These are phyloP conservation scores for Catostylus mosaicus DNA, from an alignment of 30 jellyfish, hydroid and myxozoan species.

Conservation along the genomic window DNA sequence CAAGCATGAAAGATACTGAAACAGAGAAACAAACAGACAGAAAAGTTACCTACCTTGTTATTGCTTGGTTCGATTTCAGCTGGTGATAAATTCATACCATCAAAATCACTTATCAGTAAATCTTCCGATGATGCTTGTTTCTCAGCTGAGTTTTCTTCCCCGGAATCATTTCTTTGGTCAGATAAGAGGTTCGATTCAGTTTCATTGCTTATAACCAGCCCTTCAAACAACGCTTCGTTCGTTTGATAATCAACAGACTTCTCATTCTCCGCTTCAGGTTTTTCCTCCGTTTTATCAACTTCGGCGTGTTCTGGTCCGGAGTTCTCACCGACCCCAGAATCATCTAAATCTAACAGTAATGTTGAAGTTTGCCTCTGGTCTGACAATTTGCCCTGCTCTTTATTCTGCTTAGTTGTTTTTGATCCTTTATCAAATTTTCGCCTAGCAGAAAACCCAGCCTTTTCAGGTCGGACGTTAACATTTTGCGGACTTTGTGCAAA, in stretches of 20 bases:
- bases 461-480: constrained; percentile 25
- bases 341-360: constrained; percentile 38
- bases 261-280: background rate
- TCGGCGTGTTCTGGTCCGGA: constrained; percentile 11
- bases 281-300: background rate
- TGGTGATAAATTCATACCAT: background rate
- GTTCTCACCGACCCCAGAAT: constrained; percentile 22
- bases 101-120: background rate
- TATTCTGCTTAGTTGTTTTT: background rate
- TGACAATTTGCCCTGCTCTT: background rate
- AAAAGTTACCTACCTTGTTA: background rate
- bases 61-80: background rate
- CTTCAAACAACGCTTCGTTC: background rate
- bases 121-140: background rate
- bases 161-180: background rate
- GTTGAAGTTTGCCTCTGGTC: background rate
- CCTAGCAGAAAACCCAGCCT: constrained; percentile 38
- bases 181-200: background rate
- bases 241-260: background rate
- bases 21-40: background rate
- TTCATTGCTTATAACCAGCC: background rate
- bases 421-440: constrained; percentile 21
- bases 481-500: constrained; percentile 4
- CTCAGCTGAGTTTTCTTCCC: background rate
- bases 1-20: too few species aligned